These are phyloP conservation scores for Ceyx melanurus DNA, from an alignment of 2,113 vertebrate genomes.

Conservation along the genomic window DNA sequence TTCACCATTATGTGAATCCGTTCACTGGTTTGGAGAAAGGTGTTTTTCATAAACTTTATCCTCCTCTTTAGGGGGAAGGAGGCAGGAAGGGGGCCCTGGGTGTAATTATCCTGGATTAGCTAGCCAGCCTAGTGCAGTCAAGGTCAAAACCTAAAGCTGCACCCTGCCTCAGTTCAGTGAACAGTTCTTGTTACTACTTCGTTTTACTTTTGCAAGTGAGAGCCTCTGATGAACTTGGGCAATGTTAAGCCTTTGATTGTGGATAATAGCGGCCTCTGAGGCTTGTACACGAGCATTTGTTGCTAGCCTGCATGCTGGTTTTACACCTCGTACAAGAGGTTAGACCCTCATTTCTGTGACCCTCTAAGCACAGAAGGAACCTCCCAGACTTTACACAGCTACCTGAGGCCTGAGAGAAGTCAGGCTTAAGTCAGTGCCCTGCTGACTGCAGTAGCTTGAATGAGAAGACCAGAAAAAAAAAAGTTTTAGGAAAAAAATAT, in stretches of 20 bases:
- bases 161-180: not conserved
- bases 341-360: not conserved
- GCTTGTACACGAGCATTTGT: not conserved
- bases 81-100: not conserved
- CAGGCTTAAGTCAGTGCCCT: not conserved
- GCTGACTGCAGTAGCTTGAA: not conserved
- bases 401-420: not conserved
- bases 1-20: not conserved
- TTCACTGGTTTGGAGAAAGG: not conserved
- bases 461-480: not conserved
- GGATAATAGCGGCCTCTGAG: not conserved
- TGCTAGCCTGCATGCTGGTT: not conserved
- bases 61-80: not conserved
- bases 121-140: not conserved
- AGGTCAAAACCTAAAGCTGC: not conserved
- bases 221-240: not conserved
- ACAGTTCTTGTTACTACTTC: not conserved
- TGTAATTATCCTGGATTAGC: slow-evolving; percentile 1
- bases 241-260: not conserved
- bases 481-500: not conserved
- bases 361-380: not conserved
- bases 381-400: not conserved
- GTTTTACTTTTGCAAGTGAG: not conserved
- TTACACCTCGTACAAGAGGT: not conserved
- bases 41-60: not conserved